Percentiles rank a stretch among this genome's conserved stretches.
phyloP scores from a whole-genome alignment of 1,140 invertebrate genomes.

The Laupala kohalensis region DNA sequence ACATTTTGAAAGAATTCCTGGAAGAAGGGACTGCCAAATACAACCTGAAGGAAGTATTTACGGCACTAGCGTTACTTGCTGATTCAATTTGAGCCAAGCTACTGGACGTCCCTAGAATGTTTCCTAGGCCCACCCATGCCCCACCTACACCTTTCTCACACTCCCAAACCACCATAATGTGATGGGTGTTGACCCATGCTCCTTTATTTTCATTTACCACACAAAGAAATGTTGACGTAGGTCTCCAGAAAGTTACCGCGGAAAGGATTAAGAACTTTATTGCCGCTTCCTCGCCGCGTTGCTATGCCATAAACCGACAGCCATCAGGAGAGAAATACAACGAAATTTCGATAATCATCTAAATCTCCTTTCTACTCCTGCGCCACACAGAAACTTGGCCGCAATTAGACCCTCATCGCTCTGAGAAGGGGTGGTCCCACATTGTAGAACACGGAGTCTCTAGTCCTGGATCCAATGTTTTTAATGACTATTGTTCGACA shows the following conservation, averaged over 20 bases:
- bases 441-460: too few species aligned
- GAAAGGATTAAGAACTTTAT: not conserved
- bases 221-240: not conserved
- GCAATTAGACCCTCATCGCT: not conserved
- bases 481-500: too few species aligned
- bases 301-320: not conserved
- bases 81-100: too few species aligned
- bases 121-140: too few species aligned
- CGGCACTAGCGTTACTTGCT: too few species aligned
- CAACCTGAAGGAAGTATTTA: too few species aligned
- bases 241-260: not conserved
- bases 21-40: too few species aligned
- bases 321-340: not conserved
- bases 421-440: too few species aligned
- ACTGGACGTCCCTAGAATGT: too few species aligned
- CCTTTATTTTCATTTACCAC: not conserved
- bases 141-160: too few species aligned
- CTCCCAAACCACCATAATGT: not conserved
- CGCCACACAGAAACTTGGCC: not conserved
- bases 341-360: not conserved
- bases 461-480: too few species aligned
- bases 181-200: not conserved
- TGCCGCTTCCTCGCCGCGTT: not conserved
- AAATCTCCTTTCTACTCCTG: not conserved
- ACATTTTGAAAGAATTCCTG: too few species aligned